phyloP scores from a whole-genome alignment of 2,888 invertebrate species.

The Acanthoscelides obtectus region DNA sequence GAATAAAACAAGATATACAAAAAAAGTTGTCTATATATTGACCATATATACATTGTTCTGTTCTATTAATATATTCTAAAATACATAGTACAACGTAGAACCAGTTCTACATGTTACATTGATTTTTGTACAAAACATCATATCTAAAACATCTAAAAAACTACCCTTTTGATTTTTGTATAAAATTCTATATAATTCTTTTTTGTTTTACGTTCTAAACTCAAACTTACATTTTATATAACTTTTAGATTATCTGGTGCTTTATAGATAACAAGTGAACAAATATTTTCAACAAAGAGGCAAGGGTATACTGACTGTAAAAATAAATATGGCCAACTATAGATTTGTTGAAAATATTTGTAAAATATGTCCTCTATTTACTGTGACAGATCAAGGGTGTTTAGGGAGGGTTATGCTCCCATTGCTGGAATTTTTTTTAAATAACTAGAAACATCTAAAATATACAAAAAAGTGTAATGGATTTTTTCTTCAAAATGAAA shows the following conservation, averaged over 20 bases:
- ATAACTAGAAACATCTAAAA: no score
- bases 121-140: constrained; percentile 45
- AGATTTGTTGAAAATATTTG: constrained; percentile 24
- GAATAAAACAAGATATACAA: constrained; percentile 6
- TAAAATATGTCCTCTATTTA: constrained; percentile 9
- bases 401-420: no score
- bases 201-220: constrained; percentile 20
- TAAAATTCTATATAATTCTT: constrained; percentile 45
- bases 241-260: constrained; percentile 29
- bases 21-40: constrained; percentile 40
- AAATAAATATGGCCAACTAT: not conserved
- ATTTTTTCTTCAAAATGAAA: no score
- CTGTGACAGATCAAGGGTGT: not conserved
- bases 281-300: constrained; percentile 28
- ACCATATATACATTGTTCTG: constrained; percentile 45
- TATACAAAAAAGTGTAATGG: no score
- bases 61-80: constrained; percentile 31
- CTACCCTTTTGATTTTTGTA: constrained; percentile 48
- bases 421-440: no score
- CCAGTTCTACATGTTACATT: constrained; percentile 22
- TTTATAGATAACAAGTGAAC: constrained; percentile 35
- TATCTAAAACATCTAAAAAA: constrained; percentile 49
- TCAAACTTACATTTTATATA: constrained; percentile 3
- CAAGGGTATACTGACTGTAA: not conserved
- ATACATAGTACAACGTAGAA: constrained; percentile 45